Base-by-base conservation (phyloP, 2,888 invertebrate genomes). In the Leptinotarsa tumamoca region DNA sequence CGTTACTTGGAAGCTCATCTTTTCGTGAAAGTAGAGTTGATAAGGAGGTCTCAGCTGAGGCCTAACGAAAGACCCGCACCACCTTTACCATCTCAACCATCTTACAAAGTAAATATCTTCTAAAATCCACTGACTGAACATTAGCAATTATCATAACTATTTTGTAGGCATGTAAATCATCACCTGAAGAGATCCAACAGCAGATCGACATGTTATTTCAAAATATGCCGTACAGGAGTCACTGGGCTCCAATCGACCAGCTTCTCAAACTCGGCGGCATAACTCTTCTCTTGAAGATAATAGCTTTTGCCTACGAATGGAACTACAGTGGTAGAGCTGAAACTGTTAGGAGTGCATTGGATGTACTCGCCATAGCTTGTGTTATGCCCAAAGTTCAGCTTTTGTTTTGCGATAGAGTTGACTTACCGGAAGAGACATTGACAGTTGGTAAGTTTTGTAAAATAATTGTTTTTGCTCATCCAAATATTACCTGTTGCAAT, bases 1-100 rank as follows among this genome's bases (percentile, higher is more conserved):
- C 92, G 95, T 83, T 98, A 98, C 84, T 92, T 97, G 87, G 97
- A 98, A 86, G 95, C 97, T 0, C 98, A 99, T 87, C 89, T 98
- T 71, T 92, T 93, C 83, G 90, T 93, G 71, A 95, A 95, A 88
- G 93, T 94, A n/a, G 94, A 95, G 79, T 92, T 92, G 79, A 88
- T 95, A 79, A 89, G 92, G 84, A 87, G 93, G 80, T 90, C 92
- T 74, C 90, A 93, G 84, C 77, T 88, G 49, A 79, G 87, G 73
- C 87, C 87, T 3, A 85, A 83, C 72, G 87, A 87, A 70, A 79
- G 85, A 73, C 89, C 89, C 15, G 79, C 79, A 14, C 86, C 84
- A 5, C 84, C 85, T 71, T 83, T 86, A 73, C 84, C 87, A 58
- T 84, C 88, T 18, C 89, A 89, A 74, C 89, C 90, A 17, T 87